Evolutionary conservation across 1,140 invertebrate genomes (phyloP).

Genomic region (Ceratina australensis): DNA sequence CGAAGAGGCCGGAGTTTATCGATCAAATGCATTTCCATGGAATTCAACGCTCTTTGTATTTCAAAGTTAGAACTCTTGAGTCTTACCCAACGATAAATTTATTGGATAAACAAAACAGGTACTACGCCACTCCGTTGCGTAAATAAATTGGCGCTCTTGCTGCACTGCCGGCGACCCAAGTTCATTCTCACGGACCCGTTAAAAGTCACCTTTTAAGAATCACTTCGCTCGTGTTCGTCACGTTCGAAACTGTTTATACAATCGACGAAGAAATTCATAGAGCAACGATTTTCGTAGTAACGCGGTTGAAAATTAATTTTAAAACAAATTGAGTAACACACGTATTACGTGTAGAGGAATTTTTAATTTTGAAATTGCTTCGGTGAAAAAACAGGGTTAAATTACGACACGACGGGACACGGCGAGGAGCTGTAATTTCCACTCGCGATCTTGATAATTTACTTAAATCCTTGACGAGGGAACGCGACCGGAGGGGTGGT

Average conservation of each 20-base stretch:
- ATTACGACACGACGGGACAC: neutral
- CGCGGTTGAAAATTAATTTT: no score
- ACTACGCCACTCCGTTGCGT: conserved; percentile 27
- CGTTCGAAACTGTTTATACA: conserved; percentile 24
- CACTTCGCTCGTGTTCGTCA: neutral
- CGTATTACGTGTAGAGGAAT: no score
- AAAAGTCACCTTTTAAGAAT: conserved; percentile 17
- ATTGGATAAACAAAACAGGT: conserved; percentile 40
- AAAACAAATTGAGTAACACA: no score
- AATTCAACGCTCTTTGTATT: conserved; percentile 38
- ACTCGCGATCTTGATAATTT: conserved; percentile 9
- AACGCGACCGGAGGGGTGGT: neutral
- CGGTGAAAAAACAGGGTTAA: no score
- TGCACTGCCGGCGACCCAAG: neutral
- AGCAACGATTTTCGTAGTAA: no score
- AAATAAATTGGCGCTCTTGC: conserved; percentile 35
- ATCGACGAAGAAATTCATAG: neutral
- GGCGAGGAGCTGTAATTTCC: conserved; percentile 9
- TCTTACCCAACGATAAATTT: conserved; percentile 37
- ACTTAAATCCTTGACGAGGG: conserved; percentile 11
- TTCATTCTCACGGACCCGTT: conserved; percentile 28
- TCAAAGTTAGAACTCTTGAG: conserved; percentile 30
- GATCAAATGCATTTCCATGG: conserved; percentile 36
- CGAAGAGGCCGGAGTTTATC: neutral
- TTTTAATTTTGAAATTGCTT: no score